Conservation (phyloP, 2,113 vertebrate species). For the Empidonax traillii region DNA sequence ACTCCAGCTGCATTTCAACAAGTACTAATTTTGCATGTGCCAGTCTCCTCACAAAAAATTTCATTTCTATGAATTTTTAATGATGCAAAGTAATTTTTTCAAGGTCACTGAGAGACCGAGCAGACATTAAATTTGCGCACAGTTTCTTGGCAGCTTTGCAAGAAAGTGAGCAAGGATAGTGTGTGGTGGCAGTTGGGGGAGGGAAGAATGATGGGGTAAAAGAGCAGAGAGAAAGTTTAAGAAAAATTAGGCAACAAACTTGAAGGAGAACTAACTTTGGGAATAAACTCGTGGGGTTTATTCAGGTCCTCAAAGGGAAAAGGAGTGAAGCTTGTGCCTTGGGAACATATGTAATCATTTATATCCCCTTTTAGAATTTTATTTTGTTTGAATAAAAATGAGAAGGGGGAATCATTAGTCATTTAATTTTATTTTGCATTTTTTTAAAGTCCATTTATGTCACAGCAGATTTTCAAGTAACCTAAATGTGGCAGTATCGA, state of each 20-base stretch:
- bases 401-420: not conserved
- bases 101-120: conserved; percentile 78
- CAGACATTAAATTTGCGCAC: conserved; percentile 80
- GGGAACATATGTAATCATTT: not conserved
- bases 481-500: not conserved
- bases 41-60: conserved; percentile 74
- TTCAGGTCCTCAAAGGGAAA: conserved; percentile 50
- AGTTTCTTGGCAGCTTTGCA: conserved; percentile 76
- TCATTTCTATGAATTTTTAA: conserved; percentile 82
- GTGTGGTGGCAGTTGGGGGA: conserved; percentile 14
- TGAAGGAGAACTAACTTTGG: conserved; percentile 27
- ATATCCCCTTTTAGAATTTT: not conserved
- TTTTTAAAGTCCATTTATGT: not conserved
- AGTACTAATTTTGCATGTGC: conserved; percentile 72
- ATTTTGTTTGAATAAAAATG: not conserved
- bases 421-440: not conserved
- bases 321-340: conserved; percentile 42
- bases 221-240: conserved; percentile 4
- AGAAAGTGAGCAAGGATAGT: conserved; percentile 63
- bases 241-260: not conserved
- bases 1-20: conserved; percentile 69
- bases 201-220: conserved; percentile 13
- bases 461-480: conserved; percentile 34
- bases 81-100: conserved; percentile 78
- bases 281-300: not conserved